Base-by-base conservation (phyloP, 2,113 vertebrate species). In the Prinia subflava region DNA sequence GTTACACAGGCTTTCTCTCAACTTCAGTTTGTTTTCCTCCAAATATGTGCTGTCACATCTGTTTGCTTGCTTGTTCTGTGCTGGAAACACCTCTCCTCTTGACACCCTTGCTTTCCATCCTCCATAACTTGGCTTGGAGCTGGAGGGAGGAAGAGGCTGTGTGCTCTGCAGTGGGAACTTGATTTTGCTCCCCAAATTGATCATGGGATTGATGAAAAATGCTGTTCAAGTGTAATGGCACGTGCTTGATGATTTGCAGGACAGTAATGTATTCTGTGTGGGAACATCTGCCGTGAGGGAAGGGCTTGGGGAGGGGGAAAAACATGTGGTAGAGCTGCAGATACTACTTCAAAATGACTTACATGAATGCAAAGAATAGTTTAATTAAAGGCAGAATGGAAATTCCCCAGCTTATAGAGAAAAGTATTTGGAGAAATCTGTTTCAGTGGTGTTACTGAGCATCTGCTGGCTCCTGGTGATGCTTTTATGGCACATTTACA, bases 11-110 rank as follows among this genome's bases (percentile, higher is more conserved):
- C 76, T 77, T 83, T 92, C 69, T 87, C 65, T 82, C 82, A 60
- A 73, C 63, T 56, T 67, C 23, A 42, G 59, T 89, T 88, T 88
- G 47, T 65, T 93, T 90, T 74, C 33, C 53, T 91, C 75, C 87
- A 83, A 93, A 82, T 94, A 55, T n/a, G 59, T 94, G 73, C 60
- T 17, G 16, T 68, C 83, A 50, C 81, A 85, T 79, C 95, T 97
- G 91, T 94, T 93, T 96, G 39, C 87, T 94, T 65, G 82, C 62
- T 41, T 23, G 81, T 80, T 92, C 60, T 35, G 49, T 41, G 47
- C 80, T 73, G 70, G 16, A 91, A 95, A 71, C 52, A 56, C 71
- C 46, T 79, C 25, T 94, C 71, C 53, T 74, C 82, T 25, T 83
- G 62, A 67, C 53, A 65, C 35, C 33, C 9, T 2, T 3, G 5